Evolutionary conservation across 2,888 invertebrate genomes (phyloP).

Genomic region (Sericinus montela): DNA sequence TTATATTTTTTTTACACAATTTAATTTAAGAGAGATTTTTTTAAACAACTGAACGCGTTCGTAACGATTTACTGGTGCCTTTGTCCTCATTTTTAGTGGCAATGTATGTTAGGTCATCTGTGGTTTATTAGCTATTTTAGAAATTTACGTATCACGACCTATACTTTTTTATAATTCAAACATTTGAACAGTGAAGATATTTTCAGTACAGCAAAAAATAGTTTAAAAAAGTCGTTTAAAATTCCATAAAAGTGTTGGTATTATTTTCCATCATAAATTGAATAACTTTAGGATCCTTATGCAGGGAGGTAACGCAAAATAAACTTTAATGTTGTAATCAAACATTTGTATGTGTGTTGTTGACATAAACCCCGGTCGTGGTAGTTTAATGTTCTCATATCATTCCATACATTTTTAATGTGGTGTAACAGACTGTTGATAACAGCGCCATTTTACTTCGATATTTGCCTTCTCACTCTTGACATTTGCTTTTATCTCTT

Average conservation of each 20-base stretch:
- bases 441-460: constrained; percentile 46
- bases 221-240: too few relatives aligned
- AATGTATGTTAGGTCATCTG: too few relatives aligned
- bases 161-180: too few relatives aligned
- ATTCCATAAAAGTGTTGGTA: background rate
- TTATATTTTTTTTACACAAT: too few relatives aligned
- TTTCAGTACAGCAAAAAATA: too few relatives aligned
- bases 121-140: too few relatives aligned
- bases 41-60: too few relatives aligned
- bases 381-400: constrained; percentile 64
- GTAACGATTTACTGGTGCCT: too few relatives aligned
- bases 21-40: too few relatives aligned
- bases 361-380: constrained; percentile 52
- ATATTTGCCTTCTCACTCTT: constrained; percentile 53
- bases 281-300: background rate
- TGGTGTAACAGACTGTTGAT: constrained; percentile 72
- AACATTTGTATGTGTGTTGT: background rate
- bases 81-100: too few relatives aligned
- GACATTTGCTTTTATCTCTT: constrained; percentile 65
- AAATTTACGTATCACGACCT: too few relatives aligned
- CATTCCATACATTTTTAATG: constrained; percentile 66
- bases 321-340: background rate
- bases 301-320: background rate
- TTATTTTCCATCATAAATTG: background rate
- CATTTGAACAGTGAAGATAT: too few relatives aligned